Percentiles rank a stretch among this genome's conserved stretches.
Evolutionary conservation across 2,888 invertebrate species (phyloP).

Genomic region (Eupithecia exiguata): DNA sequence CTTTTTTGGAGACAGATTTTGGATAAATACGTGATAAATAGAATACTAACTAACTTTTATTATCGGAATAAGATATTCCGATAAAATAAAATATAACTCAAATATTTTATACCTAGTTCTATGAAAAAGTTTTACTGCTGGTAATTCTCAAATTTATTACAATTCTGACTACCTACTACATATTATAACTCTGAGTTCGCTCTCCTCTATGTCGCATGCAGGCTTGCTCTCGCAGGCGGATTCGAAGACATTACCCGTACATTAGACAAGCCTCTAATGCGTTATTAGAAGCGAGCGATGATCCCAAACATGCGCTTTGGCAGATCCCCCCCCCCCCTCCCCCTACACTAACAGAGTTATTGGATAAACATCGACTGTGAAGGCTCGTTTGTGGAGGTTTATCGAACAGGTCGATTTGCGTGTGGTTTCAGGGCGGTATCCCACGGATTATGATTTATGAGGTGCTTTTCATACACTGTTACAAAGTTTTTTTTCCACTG

Average conservation of each 20-base stretch:
- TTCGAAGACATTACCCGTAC: constrained; percentile 26
- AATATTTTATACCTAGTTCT: neutral
- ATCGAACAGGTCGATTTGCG: neutral
- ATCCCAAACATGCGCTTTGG: constrained; percentile 18
- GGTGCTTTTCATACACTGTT: too few relatives aligned
- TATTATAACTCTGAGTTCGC: too few relatives aligned
- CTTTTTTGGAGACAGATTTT: neutral
- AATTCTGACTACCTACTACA: too few relatives aligned
- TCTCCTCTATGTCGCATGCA: too few relatives aligned
- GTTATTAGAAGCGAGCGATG: constrained; percentile 22
- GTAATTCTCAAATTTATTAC: neutral
- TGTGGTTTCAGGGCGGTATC: neutral
- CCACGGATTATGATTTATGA: neutral
- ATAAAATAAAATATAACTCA: neutral
- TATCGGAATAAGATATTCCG: neutral
- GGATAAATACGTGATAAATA: neutral
- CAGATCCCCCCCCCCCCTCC: neutral
- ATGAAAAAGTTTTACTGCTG: neutral
- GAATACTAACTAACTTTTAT: too few relatives aligned
- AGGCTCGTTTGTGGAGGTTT: neutral
- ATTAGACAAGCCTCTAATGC: constrained; percentile 28
- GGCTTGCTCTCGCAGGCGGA: constrained; percentile 14
- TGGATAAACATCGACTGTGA: neutral
- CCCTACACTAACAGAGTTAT: constrained; percentile 12
- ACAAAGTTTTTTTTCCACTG: too few relatives aligned